Evolutionary conservation across 2,797 vertebrate species (phyloP).

Genomic region (Halcyon smyrnensis): DNA sequence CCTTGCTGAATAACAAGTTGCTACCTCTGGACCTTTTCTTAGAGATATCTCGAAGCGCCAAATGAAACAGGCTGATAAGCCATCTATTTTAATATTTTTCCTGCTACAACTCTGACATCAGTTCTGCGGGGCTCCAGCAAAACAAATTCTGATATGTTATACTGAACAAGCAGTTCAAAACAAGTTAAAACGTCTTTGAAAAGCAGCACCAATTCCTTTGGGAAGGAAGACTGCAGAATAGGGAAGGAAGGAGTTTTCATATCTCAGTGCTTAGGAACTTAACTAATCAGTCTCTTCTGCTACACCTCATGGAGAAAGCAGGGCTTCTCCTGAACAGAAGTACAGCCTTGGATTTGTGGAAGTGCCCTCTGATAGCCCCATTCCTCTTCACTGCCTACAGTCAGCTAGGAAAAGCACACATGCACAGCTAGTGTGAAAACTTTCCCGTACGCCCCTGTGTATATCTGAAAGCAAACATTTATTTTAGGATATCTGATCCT

Average conservation of each 20-base stretch:
- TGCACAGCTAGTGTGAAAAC: neutral
- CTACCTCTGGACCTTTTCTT: neutral
- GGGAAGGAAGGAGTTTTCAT: neutral
- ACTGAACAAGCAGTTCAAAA: neutral
- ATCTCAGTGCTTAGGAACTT: neutral
- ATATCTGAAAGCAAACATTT: neutral
- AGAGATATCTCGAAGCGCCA: neutral
- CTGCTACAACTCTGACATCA: constrained; percentile 29
- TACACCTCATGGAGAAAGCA: neutral
- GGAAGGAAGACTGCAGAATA: neutral
- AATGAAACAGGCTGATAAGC: constrained; percentile 36
- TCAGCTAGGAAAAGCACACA: neutral
- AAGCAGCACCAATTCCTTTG: neutral
- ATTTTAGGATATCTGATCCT: neutral
- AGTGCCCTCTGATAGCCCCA: neutral
- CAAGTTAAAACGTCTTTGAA: neutral
- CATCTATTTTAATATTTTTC: constrained; percentile 13
- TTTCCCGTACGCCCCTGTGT: neutral
- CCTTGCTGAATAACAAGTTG: neutral
- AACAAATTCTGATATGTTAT: neutral
- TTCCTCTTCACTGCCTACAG: neutral
- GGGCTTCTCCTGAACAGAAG: neutral
- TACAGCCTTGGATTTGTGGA: neutral
- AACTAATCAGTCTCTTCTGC: neutral
- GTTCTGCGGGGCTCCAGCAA: neutral